Conservation (phyloP, 2,113 vertebrate species). For the Tragelaphus imberbis region DNA sequence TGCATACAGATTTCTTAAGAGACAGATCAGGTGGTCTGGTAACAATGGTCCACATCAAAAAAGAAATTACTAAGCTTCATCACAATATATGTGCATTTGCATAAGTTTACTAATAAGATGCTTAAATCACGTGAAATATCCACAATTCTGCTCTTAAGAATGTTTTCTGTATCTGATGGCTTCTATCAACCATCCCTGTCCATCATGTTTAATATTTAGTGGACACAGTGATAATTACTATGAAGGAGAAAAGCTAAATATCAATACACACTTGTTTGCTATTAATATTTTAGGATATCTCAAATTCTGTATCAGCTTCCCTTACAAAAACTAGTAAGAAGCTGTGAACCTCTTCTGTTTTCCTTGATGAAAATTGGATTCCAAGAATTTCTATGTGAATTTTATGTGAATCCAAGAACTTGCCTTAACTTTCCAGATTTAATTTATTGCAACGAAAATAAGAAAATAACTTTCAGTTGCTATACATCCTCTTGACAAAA, state of each 20-base stretch:
- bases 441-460: neutral
- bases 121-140: neutral
- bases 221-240: neutral
- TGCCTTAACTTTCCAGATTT: conserved; percentile 7
- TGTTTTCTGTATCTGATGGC: neutral
- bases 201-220: neutral
- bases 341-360: neutral
- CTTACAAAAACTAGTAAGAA: neutral
- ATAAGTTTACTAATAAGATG: neutral
- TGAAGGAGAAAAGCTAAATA: neutral
- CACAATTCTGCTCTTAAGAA: neutral
- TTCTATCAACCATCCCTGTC: neutral
- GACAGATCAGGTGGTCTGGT: no score
- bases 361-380: neutral
- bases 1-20: no score
- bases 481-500: neutral
- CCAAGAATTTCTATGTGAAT: neutral
- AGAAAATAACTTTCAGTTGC: neutral
- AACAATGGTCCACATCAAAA: no score
- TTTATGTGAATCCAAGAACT: neutral
- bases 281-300: neutral
- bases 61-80: neutral
- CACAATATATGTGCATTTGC: neutral
- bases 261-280: neutral
- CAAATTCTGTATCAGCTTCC: neutral